Percentiles rank a stretch among this genome's conserved stretches.
Conservation (phyloP, 92 coral and sea anemone species). For the Zoanthus solanderi region DNA sequence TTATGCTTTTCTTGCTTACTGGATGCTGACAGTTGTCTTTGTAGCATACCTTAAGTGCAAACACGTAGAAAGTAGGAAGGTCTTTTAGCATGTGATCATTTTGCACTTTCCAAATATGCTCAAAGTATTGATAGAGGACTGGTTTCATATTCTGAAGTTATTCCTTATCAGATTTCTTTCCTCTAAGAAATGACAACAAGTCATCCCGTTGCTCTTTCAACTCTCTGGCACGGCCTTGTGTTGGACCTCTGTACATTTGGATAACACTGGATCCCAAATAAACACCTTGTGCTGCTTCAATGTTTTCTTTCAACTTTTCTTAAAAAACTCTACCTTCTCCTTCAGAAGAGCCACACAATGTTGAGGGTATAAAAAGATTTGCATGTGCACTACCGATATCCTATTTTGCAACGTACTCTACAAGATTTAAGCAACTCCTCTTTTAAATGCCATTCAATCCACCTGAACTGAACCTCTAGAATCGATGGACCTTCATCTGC, state of each 20-base stretch:
- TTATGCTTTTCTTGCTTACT: conserved; percentile 46
- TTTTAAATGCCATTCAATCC: too few relatives aligned
- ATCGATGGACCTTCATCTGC: conserved; percentile 23
- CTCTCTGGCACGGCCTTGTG: conserved; percentile 27
- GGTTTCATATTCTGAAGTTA: conserved; percentile 22
- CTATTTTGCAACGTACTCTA: neutral
- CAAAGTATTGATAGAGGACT: conserved; percentile 33
- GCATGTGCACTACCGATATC: conserved; percentile 44
- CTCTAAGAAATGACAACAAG: conserved; percentile 44
- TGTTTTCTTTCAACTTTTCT: conserved; percentile 38
- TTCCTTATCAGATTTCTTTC: conserved; percentile 37
- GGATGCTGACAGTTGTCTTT: conserved; percentile 41
- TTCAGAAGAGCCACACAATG: neutral
- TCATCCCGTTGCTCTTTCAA: conserved; percentile 45
- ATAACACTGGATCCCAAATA: conserved; percentile 47
- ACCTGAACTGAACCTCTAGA: too few relatives aligned
- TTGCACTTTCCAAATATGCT: conserved; percentile 37
- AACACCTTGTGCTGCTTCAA: conserved; percentile 58
- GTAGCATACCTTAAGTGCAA: conserved; percentile 50
- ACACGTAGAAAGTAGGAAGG: conserved; percentile 41
- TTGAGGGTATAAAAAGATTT: conserved; percentile 23
- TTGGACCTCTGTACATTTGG: conserved; percentile 45
- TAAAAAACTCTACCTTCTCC: conserved; percentile 5
- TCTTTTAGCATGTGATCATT: conserved; percentile 30
- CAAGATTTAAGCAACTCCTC: too few relatives aligned